A percentile compares a stretch with the other conserved stretches of the same genome.
Conservation (phyloP, 1,140 invertebrate species). For the Bombus affinis region DNA sequence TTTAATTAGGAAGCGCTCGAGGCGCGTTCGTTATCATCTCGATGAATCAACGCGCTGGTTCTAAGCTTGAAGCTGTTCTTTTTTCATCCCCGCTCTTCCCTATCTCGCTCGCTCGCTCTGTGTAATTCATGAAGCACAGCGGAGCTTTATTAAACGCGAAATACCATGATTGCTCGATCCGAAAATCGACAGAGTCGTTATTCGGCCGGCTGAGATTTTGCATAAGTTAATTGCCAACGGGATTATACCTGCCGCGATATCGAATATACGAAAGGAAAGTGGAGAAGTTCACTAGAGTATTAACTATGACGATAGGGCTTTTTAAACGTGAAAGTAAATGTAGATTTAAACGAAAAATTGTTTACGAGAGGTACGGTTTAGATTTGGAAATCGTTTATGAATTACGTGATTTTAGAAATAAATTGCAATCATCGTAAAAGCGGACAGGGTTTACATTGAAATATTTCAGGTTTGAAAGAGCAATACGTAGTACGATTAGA, state of each 20-base stretch:
- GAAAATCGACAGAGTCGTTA: constrained; percentile 14
- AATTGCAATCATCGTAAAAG: no score
- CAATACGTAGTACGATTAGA: no score
- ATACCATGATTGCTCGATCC: constrained; percentile 12
- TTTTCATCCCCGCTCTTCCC: neutral
- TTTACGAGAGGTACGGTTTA: neutral
- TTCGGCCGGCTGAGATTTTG: constrained; percentile 34
- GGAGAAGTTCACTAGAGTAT: neutral
- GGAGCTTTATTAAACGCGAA: neutral
- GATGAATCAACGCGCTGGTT: neutral
- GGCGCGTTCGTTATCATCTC: constrained; percentile 9
- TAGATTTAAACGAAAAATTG: constrained; percentile 24
- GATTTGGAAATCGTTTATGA: no score
- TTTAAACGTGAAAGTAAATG: neutral
- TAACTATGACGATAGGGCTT: neutral
- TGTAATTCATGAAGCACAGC: neutral
- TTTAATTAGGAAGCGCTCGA: constrained; percentile 32
- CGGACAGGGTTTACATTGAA: no score
- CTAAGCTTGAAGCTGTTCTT: neutral
- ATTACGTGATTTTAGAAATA: no score
- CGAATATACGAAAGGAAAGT: constrained; percentile 1
- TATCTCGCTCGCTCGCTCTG: neutral
- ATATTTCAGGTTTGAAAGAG: no score
- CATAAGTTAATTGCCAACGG: constrained; percentile 47
- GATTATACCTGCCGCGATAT: constrained; percentile 1